phyloP scores from a whole-genome alignment of 2,888 invertebrate genomes.

The Herminia tarsipennalis region DNA sequence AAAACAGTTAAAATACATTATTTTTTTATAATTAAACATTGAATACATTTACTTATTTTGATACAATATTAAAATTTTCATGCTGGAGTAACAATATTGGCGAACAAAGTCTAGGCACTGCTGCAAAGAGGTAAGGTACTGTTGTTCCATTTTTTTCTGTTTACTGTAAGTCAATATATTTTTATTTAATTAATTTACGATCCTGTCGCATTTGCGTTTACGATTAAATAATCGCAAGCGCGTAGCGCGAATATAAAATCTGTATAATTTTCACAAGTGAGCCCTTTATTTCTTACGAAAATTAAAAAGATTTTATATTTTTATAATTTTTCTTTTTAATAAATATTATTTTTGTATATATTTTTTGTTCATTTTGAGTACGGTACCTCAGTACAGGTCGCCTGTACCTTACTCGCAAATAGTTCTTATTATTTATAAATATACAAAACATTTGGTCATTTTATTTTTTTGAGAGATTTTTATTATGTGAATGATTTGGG shows the following conservation, averaged over 20 bases:
- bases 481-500: constrained; percentile 43
- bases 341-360: constrained; percentile 16
- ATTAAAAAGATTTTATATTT: constrained; percentile 63
- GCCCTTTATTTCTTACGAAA: constrained; percentile 68
- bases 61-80: constrained; percentile 55
- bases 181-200: constrained; percentile 20
- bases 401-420: constrained; percentile 49
- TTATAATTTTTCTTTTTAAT: constrained; percentile 20
- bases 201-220: constrained; percentile 46
- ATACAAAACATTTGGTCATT: constrained; percentile 74
- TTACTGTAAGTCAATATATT: constrained; percentile 8
- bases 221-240: constrained; percentile 34
- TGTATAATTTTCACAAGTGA: constrained; percentile 64
- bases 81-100: constrained; percentile 68
- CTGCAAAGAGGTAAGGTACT: constrained; percentile 31
- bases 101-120: constrained; percentile 45
- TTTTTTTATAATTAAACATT: constrained; percentile 64
- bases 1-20: constrained; percentile 68
- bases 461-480: constrained; percentile 54
- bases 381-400: constrained; percentile 39
- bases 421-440: constrained; percentile 65
- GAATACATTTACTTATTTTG: constrained; percentile 68
- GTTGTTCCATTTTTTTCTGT: not conserved
- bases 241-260: constrained; percentile 64
- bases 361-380: constrained; percentile 33